Evolutionary conservation across 2,797 vertebrate species (phyloP).

Genomic region (Ptychadena robeensis): DNA sequence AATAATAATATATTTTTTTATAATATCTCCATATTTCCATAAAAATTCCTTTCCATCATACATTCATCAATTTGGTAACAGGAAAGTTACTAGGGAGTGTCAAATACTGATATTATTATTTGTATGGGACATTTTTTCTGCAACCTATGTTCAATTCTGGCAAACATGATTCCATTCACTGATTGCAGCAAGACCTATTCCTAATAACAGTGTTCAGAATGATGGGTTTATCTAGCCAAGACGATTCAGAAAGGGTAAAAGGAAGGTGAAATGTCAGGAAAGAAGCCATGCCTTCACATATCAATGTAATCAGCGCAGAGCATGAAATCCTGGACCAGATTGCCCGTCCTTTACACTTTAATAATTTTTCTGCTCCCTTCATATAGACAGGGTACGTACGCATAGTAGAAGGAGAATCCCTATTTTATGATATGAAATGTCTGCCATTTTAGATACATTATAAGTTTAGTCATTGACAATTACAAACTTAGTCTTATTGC

Average conservation of each 20-base stretch:
- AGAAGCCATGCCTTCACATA: constrained; percentile 11
- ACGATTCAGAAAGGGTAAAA: constrained; percentile 33
- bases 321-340: constrained; percentile 3
- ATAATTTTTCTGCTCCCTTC: not conserved
- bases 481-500: too few species aligned
- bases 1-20: not conserved
- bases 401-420: not conserved
- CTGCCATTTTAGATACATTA: too few species aligned
- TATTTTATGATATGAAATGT: too few species aligned
- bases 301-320: constrained; percentile 41
- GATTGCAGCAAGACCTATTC: not conserved
- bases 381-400: not conserved
- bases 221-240: constrained; percentile 20
- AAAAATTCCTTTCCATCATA: not conserved
- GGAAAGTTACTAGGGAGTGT: not conserved
- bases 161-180: not conserved
- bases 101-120: not conserved
- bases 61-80: not conserved
- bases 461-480: too few species aligned
- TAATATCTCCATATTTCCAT: not conserved
- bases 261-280: constrained; percentile 19
- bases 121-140: not conserved
- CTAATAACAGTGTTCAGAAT: not conserved
- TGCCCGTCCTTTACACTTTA: not conserved
- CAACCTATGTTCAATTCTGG: not conserved